Evolutionary conservation across 2,113 vertebrate genomes (phyloP), one percentile per base, ranked within the genome.

Genomic region (Myrmecophaga tridactyla): DNA sequence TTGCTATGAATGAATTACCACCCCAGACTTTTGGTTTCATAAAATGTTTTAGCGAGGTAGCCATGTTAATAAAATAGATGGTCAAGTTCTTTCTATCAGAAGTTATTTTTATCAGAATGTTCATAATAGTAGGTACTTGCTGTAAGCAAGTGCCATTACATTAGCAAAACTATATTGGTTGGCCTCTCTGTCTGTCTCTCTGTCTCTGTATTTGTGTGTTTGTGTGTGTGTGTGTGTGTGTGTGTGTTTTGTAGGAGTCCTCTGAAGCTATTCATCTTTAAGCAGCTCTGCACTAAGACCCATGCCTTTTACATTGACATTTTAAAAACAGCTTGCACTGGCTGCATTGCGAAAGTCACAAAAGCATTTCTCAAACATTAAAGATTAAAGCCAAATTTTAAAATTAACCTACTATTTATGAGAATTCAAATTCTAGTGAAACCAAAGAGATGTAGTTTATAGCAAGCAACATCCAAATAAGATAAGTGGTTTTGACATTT

Each of bases 381-480:
- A 77, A 95, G 60, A 63, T 90, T 84, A 85, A 94, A 96, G 63
- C 67, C 39, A 43, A 93, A 89, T 20, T 81, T 95, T 58, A 96
- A 96, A 78, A 78, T 63, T 63, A 93, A 84, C 29, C 31, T 48
- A 78, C 14, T 53, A 5, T 80, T 60, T 43, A 86, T 92, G 96
- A 87, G 73, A 92, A 67, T 91, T 91, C 77, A 91, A 34, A 95
- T 92, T 92, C 86, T 81, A 97, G 77, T 62, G 41, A 96, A 97
- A 85, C 25, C 53, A 92, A 70, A 78, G 43, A 31, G 62, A 82
- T 76, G 75, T 13, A 70, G 7, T 89, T 94, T 20, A 60, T 81
- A 27, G n/a, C n/a, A 58, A 92, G 48, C 75, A 80, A 75, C 80
- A 87, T n/a, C 34, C 34, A 94, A 89, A 36, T 89, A 72, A 94